Base-by-base conservation (phyloP, 2,113 vertebrate genomes). In the Gopherus evgoodei region DNA sequence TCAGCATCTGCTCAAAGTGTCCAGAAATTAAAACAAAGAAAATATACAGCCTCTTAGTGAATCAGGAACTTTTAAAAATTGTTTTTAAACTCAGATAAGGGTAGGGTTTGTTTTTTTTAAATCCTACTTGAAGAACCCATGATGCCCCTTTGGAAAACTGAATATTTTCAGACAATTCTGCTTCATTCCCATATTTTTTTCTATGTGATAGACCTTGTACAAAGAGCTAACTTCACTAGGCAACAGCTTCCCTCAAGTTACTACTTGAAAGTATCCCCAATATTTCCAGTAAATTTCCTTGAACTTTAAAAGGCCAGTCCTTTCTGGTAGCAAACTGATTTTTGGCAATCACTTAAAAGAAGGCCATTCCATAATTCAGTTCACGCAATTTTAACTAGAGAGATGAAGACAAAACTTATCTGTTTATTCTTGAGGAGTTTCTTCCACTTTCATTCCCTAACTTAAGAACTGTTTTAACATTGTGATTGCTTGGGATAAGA, bases 1-100 rank as follows among this genome's bases (percentile, higher is more conserved):
- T 6, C 89, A 93, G 92, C 94, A 95, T 97, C 90, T 95, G 94
- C 95, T 27, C 91, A 81, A 53, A 16, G 62, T 90, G 95, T 96
- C 38, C 96, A 96, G 94, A 0, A 94, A 53, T 59, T 56, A 44
- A 90, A 94, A 56, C 89, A 93, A 93, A 94, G 91, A 62, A 85
- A 90, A 91, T 82, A 91, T 9, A 91, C 85, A n/a, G 50, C 62
- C 49, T 93, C 83, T 75, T 83, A 93, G 91, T 76, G 88, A 90
- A 89, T 19, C 89, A 80, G 1, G 42, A 91, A 38, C 72, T 89
- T n/a, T 86, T 72, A 52, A 27, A 16, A 17, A 65, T 49, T 88
- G 83, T 94, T 90, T 97, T 92, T 44, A 16, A 88, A 38, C 79
- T 90, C 78, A 57, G 84, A 38, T 90, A 83, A 90, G 89, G 22